Percentiles rank a stretch among this genome's conserved stretches.
Conservation (phyloP, 2,797 vertebrate genomes). For the Tokudaia tokunoshimensis region DNA sequence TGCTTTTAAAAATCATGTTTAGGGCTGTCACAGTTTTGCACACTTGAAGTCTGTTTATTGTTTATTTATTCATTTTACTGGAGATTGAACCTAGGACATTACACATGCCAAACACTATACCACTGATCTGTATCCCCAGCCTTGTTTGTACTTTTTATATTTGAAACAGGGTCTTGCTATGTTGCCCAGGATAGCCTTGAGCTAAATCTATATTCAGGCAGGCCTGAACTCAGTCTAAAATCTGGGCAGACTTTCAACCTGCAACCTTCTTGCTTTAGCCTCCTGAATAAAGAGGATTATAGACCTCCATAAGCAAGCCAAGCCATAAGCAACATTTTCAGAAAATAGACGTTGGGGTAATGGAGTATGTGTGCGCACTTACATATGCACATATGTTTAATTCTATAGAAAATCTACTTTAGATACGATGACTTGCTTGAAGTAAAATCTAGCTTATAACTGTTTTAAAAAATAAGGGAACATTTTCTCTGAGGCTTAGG, state of each 20-base stretch:
- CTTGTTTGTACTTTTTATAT: background rate
- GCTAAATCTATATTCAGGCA: background rate
- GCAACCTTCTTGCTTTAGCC: background rate
- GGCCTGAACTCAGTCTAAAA: background rate
- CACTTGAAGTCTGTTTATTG: background rate
- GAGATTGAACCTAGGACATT: background rate
- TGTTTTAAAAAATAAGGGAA: background rate
- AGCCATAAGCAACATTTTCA: background rate
- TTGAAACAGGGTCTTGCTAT: background rate
- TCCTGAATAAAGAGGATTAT: background rate
- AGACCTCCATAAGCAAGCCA: background rate
- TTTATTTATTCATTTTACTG: background rate
- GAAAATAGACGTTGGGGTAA: background rate
- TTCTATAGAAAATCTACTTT: background rate
- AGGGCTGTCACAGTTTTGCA: background rate
- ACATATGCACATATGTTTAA: background rate
- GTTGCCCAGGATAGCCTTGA: background rate
- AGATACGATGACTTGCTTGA: background rate
- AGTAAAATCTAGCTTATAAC: background rate
- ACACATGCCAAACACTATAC: background rate
- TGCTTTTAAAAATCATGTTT: background rate
- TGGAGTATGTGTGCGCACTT: background rate
- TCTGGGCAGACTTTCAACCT: background rate
- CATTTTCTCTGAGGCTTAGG: background rate
- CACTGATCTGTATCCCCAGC: background rate